Conservation (phyloP, 2,113 vertebrate genomes). For the Anser cygnoides region DNA sequence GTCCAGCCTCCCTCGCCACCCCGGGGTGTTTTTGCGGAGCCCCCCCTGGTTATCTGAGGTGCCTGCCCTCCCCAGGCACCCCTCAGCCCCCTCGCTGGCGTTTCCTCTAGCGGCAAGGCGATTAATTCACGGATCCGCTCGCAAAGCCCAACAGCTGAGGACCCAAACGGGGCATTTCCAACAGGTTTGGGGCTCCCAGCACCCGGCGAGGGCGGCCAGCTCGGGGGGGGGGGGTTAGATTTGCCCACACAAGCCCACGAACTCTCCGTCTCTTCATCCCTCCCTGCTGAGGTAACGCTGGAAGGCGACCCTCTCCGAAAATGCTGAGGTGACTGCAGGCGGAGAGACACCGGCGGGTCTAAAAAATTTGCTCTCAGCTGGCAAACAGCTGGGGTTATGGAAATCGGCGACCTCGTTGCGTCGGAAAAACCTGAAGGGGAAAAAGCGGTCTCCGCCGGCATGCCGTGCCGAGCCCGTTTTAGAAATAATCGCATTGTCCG, state of each 20-base stretch:
- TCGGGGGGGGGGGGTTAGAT: rapidly evolving
- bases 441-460: neutral
- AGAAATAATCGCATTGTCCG: no score
- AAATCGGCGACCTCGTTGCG: neutral
- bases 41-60: no score
- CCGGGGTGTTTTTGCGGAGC: no score
- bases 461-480: rapidly evolving
- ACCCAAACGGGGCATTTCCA: neutral
- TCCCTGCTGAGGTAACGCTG: no score
- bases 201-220: neutral
- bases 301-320: rapidly evolving
- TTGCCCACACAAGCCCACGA: neutral
- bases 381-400: neutral
- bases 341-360: neutral
- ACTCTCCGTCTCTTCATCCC: neutral
- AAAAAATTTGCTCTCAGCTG: no score
- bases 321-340: neutral
- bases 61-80: no score
- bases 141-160: no score
- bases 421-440: neutral
- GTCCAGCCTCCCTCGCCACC: no score
- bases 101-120: no score
- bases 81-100: no score
- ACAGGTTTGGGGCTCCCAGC: neutral
- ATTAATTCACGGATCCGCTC: no score